Evolutionary conservation across 2,888 invertebrate species (phyloP), one percentile per base, ranked within the genome.

Genomic region (Drosophila merina): DNA sequence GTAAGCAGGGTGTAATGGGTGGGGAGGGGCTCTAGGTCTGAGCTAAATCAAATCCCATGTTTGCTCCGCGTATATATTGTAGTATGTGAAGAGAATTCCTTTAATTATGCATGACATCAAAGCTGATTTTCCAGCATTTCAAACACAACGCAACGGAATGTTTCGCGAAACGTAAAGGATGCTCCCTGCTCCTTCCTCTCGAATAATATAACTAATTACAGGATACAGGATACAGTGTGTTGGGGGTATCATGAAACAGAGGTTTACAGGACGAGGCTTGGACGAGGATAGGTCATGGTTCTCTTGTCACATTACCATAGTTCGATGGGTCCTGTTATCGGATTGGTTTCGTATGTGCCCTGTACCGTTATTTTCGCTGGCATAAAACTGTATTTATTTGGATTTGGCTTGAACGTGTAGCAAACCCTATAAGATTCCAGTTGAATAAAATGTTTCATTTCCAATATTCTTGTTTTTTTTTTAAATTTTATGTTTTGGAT

Each of bases 371-470:
- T 89, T 76, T 80, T 88, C 75, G 90, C 90, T 84, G 90, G 90
- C 88, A 90, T 85, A 79, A 88, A 90, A 83, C 89, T 90, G 87
- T 89, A 86, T 75, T 80, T 88, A 85, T 90, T 90, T 89, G 89
- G 87, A 90, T 90, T 89, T 89, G 90, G 89, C 87, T 89, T 90
- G 76, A 90, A 78, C 75, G 90, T 89, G 89, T 90, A 90, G 88
- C 90, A 89, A 89, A 90, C 89, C 90, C 90, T 90, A 89, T 75
- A 89, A 88, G 63, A 84, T 72, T 63, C 69, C 45, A 51, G 42
- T 28, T 52, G 44, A 54, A 57, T 62, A 72, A 82, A 69, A 51
- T 40, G 52, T 26, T 69, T 59, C 59, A 70, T 47, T 59, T 38
- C 44, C 58, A 44, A 38, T 69, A 14, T 25, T 9, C n/a, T 14